Base-by-base conservation (phyloP, 2,888 invertebrate genomes). In the Bombylius major region DNA sequence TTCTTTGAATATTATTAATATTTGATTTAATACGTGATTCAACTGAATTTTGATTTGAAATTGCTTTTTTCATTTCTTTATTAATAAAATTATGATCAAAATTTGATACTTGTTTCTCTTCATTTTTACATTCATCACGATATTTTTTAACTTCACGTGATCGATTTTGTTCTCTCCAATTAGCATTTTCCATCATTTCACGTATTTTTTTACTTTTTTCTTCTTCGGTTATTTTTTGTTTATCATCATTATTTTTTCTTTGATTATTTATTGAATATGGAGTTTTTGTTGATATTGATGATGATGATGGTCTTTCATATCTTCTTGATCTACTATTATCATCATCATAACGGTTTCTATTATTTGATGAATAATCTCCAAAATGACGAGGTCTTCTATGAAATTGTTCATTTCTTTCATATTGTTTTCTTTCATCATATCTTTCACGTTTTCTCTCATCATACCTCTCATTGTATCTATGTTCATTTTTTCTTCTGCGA, bases 1-100 rank as follows among this genome's bases (percentile, higher is more conserved):
- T 86, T 56, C 93, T 79, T 70, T 96, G 95, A 62, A 95, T 89
- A 65, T 90, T 89, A 71, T 94, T 89, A 48, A 89, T 82, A 69
- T 93, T 96, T 13, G 94, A 82, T 67, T 86, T 89, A 52, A 96
- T 85, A 62, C 95, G 80, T 60, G 84, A 82, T 67, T 90, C 92
- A 0, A 96, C 84, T 1, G 83, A 76, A 61, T 87, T 76, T 70
- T 89, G 82, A 63, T 83, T 83, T 58, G 75, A 74, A 47, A 78
- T 70, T 5, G 73, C 75, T 52, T 72, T 72, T 51, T 70, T 69
- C 6, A 73, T 65, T 61, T 73, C 69, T 36, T 71, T 72, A 55
- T 73, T 73, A 8, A 74, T 69, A 64, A 80, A 79, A 58, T 78
- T 77, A 61, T 76, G 69, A 69, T 79, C 75, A 69, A 78, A 77